Evolutionary conservation across 1,140 invertebrate species (phyloP), one percentile per base, ranked within the genome.

Genomic region (Leguminivora glycinivorella): DNA sequence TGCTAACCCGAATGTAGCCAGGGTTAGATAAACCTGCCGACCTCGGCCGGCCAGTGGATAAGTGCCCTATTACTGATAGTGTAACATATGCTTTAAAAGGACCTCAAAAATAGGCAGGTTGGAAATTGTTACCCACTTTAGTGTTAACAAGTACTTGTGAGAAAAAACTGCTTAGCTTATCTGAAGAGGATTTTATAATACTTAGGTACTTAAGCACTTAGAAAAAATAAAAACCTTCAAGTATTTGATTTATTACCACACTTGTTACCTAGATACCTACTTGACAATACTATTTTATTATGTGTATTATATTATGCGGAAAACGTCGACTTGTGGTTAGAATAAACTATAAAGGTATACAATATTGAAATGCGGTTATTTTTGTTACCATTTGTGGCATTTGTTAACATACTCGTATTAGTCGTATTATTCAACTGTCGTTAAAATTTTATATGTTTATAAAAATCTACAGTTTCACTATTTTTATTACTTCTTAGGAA

Each of bases 41-140:
- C 47, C 47, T 22, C 47, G 47, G 10, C 17, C 4, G 19, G 17
- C 17, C 47, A 22, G 22, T 52, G 17, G 19, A 52, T 52, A 52
- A 52, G 47, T 52, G 47, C 47, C 10, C 47, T 52, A 22, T 52
- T 52, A 10, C 47, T 52, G 47, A 22, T 52, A 52, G 19, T n/a
- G 19, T 52, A 52, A 22, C 43, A 7, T 19, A 19, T 52, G 47
- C n/a, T 52, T 52, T 52, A 22, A 22, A 52, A 52, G 47, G 47
- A 52, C 47, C 19, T 52, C 6, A 19, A 22, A 22, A 52, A 52
- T 19, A 47, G 4, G 2, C 47, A 22, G 7, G 47, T 22, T 52
- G 7, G 19, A 52, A 52, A 22, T 52, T 9, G 17, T 52, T 22
- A 10, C 5, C 47, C 17, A 52, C 19, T 52, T 52, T 22, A 47